Conservation (phyloP, 2,797 vertebrate genomes). For the Coranthus polyacanthus region DNA sequence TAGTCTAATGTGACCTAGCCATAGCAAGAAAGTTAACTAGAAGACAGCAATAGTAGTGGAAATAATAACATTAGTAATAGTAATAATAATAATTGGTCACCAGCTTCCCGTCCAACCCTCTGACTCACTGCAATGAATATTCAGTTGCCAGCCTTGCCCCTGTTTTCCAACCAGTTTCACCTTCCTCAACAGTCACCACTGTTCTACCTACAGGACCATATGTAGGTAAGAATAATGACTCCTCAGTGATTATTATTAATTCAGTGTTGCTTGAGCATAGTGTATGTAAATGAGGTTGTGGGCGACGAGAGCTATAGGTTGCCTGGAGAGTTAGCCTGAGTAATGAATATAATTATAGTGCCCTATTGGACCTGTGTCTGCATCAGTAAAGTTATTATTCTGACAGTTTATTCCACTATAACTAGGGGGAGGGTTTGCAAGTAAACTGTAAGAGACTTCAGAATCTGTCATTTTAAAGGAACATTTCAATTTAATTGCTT, state of each 20-base stretch:
- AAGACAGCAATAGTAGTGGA: conserved; percentile 8
- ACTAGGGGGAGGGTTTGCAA: not conserved
- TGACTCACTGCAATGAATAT: conserved; percentile 56
- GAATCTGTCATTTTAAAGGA: conserved; percentile 13
- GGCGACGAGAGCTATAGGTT: conserved; percentile 55
- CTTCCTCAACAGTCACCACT: conserved; percentile 33
- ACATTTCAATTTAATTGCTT: not conserved
- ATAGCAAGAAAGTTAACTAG: conserved; percentile 12
- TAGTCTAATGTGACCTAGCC: conserved; percentile 24
- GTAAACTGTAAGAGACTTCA: conserved; percentile 6
- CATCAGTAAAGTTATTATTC: conserved; percentile 51
- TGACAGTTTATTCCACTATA: conserved; percentile 27
- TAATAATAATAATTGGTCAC: conserved; percentile 2
- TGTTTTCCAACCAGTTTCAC: conserved; percentile 47
- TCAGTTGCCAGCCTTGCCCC: conserved; percentile 39
- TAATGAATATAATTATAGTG: conserved; percentile 62
- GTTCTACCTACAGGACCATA: conserved; percentile 48
- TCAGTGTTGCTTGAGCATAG: conserved; percentile 50
- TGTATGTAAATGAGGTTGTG: conserved; percentile 73
- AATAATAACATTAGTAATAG: conserved; percentile 7
- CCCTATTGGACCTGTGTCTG: conserved; percentile 35
- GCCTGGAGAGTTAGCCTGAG: conserved; percentile 52
- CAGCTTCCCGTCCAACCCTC: conserved; percentile 2
- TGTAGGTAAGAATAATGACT: conserved; percentile 67
- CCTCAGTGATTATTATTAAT: conserved; percentile 70